A percentile compares a stretch with the other conserved stretches of the same genome.
These are phyloP conservation scores for Daphoenositta chrysoptera DNA, from an alignment of 2,113 vertebrate species.

Conservation along the genomic window DNA sequence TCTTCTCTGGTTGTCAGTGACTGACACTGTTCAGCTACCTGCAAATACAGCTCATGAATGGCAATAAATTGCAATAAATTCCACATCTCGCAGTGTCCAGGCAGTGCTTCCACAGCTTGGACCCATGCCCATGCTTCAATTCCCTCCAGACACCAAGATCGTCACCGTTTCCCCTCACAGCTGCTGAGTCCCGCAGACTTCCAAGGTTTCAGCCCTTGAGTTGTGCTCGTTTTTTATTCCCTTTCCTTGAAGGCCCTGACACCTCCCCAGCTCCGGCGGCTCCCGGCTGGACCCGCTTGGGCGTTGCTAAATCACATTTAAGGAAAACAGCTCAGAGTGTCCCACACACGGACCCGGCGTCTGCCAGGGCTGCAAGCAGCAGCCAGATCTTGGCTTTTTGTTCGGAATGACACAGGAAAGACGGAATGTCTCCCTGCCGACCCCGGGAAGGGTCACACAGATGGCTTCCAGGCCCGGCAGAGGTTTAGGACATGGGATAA, in stretches of 20 bases:
- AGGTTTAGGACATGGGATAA: neutral
- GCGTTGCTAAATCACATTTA: neutral
- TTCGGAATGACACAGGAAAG: conserved; percentile 8
- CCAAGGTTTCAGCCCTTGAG: neutral
- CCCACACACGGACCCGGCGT: neutral
- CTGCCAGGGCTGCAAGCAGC: neutral
- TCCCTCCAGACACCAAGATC: neutral
- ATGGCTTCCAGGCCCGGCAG: neutral
- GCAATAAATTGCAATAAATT: neutral
- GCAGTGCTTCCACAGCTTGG: neutral
- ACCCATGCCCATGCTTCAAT: neutral
- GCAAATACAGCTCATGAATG: rapidly evolving
- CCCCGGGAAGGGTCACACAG: conserved; percentile 7
- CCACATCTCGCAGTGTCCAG: rapidly evolving
- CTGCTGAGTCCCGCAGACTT: neutral
- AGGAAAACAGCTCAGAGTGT: neutral
- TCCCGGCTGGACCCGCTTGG: rapidly evolving
- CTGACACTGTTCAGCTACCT: no score
- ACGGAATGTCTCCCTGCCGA: neutral
- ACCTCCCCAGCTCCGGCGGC: neutral
- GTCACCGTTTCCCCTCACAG: neutral
- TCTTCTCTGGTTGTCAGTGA: neutral
- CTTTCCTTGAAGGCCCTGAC: neutral
- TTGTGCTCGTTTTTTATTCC: neutral
- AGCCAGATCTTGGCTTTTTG: neutral